These are phyloP conservation scores for Phaedon cochleariae DNA, from an alignment of 2,888 invertebrate genomes.

Conservation along the genomic window DNA sequence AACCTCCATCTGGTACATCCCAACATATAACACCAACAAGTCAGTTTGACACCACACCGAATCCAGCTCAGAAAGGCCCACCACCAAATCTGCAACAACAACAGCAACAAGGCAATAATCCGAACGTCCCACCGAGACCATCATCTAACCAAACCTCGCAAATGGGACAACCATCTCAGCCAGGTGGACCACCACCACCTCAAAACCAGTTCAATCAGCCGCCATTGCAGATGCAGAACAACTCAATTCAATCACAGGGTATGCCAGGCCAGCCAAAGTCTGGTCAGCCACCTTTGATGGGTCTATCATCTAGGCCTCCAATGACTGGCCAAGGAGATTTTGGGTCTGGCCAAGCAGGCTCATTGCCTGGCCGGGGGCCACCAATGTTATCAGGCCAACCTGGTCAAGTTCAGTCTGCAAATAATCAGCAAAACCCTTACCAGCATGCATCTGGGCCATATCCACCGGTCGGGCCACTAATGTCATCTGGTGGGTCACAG, in stretches of 20 bases:
- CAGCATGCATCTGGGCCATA: slow-evolving; percentile 30
- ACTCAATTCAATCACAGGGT: slow-evolving; percentile 17
- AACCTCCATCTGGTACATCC: slow-evolving; percentile 9
- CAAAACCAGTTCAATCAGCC: slow-evolving; percentile 32
- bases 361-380: slow-evolving; percentile 20
- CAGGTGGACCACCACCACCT: slow-evolving; percentile 18
- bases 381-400: slow-evolving; percentile 19
- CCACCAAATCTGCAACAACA: not conserved
- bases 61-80: not conserved
- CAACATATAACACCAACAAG: not conserved
- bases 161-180: slow-evolving; percentile 15
- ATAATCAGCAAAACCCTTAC: slow-evolving; percentile 19
- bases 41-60: not conserved
- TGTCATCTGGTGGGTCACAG: slow-evolving; percentile 11
- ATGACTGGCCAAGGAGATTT: slow-evolving; percentile 14
- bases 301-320: slow-evolving; percentile 13
- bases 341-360: slow-evolving; percentile 6
- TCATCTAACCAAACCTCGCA: slow-evolving; percentile 14
- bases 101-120: not conserved
- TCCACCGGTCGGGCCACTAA: slow-evolving; percentile 19
- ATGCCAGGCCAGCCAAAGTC: slow-evolving; percentile 27
- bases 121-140: not conserved
- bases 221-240: too few relatives aligned
- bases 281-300: slow-evolving; percentile 20
- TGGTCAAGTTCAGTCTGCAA: slow-evolving; percentile 5